Evolutionary conservation across 1,140 invertebrate genomes (phyloP).

Genomic region (Zaprionus camerounensis): DNA sequence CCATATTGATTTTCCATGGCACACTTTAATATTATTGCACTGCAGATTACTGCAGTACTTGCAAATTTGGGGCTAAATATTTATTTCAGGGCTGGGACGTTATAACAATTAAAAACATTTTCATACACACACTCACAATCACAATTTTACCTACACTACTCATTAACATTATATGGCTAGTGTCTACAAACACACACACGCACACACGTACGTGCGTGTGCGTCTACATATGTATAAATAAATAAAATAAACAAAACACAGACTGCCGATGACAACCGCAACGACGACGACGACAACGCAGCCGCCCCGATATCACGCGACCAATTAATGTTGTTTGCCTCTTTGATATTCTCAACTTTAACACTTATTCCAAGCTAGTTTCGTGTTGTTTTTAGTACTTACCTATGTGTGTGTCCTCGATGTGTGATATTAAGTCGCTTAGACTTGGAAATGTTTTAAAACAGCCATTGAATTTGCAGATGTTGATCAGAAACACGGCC

Average conservation of each 20-base stretch:
- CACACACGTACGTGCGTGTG: slow-evolving; percentile 5
- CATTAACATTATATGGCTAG: slow-evolving; percentile 32
- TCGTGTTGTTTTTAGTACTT: slow-evolving; percentile 82
- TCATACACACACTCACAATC: slow-evolving; percentile 32
- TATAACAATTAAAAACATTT: slow-evolving; percentile 56
- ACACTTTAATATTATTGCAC: slow-evolving; percentile 49
- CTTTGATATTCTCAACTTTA: slow-evolving; percentile 43
- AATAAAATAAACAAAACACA: slow-evolving; percentile 81
- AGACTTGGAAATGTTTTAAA: slow-evolving; percentile 92
- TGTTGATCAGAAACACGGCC: slow-evolving; percentile 94
- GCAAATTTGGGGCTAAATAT: slow-evolving; percentile 48
- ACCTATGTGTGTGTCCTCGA: slow-evolving; percentile 94
- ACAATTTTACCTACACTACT: slow-evolving; percentile 19
- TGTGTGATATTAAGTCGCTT: slow-evolving; percentile 92
- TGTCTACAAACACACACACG: slow-evolving; percentile 8
- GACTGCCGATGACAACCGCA: slow-evolving; percentile 36
- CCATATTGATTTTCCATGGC: slow-evolving; percentile 61
- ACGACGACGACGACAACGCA: slow-evolving; percentile 13
- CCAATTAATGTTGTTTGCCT: slow-evolving; percentile 60
- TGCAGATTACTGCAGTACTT: slow-evolving; percentile 28
- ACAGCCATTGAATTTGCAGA: slow-evolving; percentile 94
- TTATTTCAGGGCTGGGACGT: slow-evolving; percentile 50
- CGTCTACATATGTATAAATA: slow-evolving; percentile 61
- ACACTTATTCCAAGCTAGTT: slow-evolving; percentile 24
- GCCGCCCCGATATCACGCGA: slow-evolving; percentile 68